Base-by-base conservation (phyloP, 2,797 vertebrate genomes). In the Neomorphus geoffroyi region DNA sequence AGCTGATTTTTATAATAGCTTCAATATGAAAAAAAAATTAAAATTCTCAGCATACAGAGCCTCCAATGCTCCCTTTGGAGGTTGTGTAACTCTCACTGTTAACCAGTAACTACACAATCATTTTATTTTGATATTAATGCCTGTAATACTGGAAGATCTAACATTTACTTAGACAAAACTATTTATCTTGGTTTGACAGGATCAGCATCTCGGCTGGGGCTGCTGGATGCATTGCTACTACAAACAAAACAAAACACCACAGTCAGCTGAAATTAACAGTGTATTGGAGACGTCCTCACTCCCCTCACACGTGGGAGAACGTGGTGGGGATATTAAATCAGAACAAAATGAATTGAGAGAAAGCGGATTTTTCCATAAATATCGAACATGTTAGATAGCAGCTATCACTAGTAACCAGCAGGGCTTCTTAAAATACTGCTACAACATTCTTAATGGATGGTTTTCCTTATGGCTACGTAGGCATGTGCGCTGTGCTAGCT, bases 1-100 rank as follows among this genome's bases (percentile, higher is more conserved):
- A 88, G 67, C 71, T 90, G 91, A 85, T 90, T 96, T 96, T 96
- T 92, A 39, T 88, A 90, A 90, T 75, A 90, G 73, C 82, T 94
- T 89, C 94, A 93, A 80, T 86, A 79, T 33, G 39, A 39, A 30
- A 58, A 53, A 83, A 92, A 69, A 46, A 53, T 4, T 33, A 1
- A 9, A 71, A 86, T 72, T 66, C 78, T 89, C 51, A 79, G 35
- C 62, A 58, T 5, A 75, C 65, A 74, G 67, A 95, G 56, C 51
- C 71, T 75, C 64, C 41, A 48, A 2, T 81, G 54, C 37, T 90
- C 92, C 88, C 90, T 81, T 46, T 86, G 78, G 86, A 73, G 15
- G 26, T 94, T 95, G 71, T 84, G 41, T 64, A 83, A 43, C 65
- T 93, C 70, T 84, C 39, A 70, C 51, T 79, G 80, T 83, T 92